Conservation (phyloP, 2,113 vertebrate species). For the Prunella fulvescens region DNA sequence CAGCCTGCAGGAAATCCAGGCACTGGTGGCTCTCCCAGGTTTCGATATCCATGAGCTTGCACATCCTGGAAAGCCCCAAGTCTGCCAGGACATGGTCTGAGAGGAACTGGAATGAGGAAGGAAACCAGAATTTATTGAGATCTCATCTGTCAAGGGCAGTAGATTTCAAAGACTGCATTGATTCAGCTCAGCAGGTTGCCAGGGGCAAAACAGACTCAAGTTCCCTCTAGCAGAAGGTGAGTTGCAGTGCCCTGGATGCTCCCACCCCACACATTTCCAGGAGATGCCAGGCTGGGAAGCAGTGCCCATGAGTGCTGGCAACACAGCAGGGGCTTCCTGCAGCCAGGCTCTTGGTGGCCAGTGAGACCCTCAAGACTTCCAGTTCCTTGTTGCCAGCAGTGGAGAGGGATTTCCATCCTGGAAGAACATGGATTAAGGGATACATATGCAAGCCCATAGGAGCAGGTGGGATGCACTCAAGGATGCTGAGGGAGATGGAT, state of each 20-base stretch:
- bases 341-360: neutral
- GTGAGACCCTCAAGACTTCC: neutral
- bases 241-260: fast-evolving
- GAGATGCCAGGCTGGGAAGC: neutral
- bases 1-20: neutral
- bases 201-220: neutral
- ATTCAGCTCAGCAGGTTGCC: neutral
- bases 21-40: neutral
- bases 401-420: neutral
- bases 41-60: fast-evolving
- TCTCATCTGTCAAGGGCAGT: neutral
- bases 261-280: too few species aligned
- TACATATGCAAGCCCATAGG: neutral
- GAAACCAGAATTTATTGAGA: neutral
- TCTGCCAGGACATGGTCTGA: neutral
- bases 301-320: neutral
- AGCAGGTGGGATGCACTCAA: neutral
- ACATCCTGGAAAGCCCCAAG: neutral
- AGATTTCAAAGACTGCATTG: neutral
- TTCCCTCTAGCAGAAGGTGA: neutral
- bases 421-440: neutral
- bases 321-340: neutral
- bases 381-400: neutral
- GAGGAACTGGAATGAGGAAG: neutral
- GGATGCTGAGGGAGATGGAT: neutral